phyloP scores from a whole-genome alignment of 92 coral and sea anemone species.

The Zoanthus sansibaricus region DNA sequence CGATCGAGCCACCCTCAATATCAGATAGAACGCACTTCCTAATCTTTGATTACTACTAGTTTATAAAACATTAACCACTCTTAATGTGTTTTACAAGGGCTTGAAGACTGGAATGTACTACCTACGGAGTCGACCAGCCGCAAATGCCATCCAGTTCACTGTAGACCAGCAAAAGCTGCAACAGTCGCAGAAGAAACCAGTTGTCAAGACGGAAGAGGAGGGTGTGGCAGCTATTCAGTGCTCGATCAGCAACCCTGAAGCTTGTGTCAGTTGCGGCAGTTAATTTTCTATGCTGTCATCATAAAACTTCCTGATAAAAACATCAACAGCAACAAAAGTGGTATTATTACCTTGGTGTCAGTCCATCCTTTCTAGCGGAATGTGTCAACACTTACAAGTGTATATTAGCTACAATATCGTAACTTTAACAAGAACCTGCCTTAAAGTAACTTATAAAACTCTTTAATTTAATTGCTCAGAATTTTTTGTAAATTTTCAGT shows the following conservation, averaged over 20 bases:
- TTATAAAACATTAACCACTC: neutral
- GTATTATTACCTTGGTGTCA: no score
- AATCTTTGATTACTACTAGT: neutral
- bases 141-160: conserved; percentile 96
- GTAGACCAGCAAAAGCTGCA: conserved; percentile 86
- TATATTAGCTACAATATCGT: no score
- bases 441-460: no score
- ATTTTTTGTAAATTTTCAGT: no score
- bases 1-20: no score
- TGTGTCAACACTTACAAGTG: no score
- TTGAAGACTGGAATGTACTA: conserved; percentile 99
- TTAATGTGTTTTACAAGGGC: conserved; percentile 65
- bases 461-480: no score
- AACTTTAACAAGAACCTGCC: no score
- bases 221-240: conserved; percentile 74
- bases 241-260: conserved; percentile 84
- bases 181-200: conserved; percentile 57
- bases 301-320: no score
- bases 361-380: no score
- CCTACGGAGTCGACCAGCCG: conserved; percentile 94
- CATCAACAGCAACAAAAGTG: no score
- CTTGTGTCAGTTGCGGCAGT: conserved; percentile 93
- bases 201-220: conserved; percentile 56
- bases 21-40: no score
- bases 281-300: conserved; percentile 17